These are phyloP conservation scores for Amazona guildingii DNA, from an alignment of 2,113 vertebrate genomes.

Conservation along the genomic window DNA sequence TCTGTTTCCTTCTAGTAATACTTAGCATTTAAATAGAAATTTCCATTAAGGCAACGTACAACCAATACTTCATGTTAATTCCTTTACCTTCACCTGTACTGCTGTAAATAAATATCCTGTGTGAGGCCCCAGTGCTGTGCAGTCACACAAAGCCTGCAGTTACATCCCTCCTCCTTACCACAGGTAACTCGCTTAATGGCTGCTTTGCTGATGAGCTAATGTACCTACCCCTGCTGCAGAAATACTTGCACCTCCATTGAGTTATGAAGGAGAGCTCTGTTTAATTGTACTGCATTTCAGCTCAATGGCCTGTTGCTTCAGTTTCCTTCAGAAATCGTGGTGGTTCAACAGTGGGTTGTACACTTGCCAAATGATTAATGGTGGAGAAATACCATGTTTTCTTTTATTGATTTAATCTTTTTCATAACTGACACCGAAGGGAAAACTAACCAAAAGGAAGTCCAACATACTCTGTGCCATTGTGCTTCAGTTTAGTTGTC, in stretches of 20 bases:
- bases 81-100: neutral
- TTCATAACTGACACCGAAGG: neutral
- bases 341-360: neutral
- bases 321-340: neutral
- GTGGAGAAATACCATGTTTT: neutral
- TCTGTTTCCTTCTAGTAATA: conserved; percentile 33
- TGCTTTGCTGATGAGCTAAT: conserved; percentile 51
- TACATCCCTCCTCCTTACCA: neutral
- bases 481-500: neutral
- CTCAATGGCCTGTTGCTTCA: neutral
- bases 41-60: conserved; percentile 30
- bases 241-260: neutral
- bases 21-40: conserved; percentile 35
- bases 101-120: conserved; percentile 26
- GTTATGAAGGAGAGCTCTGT: conserved; percentile 23
- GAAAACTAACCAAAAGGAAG: neutral
- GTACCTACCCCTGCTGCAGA: conserved; percentile 20
- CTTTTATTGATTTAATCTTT: neutral
- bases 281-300: conserved; percentile 20
- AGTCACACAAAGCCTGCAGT: neutral
- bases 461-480: neutral
- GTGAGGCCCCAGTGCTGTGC: neutral
- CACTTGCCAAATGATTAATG: neutral
- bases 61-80: neutral
- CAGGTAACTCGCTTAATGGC: conserved; percentile 18